Base-by-base conservation (phyloP, 92 coral and sea anemone species). In the Bergia puertoricense region DNA sequence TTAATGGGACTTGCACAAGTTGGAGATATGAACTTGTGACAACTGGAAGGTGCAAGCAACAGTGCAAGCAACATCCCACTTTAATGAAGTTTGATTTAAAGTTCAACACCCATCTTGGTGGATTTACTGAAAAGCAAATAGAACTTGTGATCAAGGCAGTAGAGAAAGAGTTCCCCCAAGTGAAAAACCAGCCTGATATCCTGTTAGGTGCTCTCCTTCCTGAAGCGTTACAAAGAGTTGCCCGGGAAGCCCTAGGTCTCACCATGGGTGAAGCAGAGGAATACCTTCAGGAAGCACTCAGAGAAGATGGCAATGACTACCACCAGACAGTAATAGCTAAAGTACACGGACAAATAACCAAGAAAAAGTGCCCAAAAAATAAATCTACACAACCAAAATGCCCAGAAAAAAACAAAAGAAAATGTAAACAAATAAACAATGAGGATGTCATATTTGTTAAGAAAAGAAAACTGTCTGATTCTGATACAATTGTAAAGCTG, bases 221-320 rank as follows among this genome's bases (percentile, higher is more conserved):
- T 40, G 79, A 75, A 75, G 79, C 79, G 36, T 18, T 75, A 20
- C 50, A 40, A 75, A 75, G 79, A 36, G 69, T 79, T 45, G 48
- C 48, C 48, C 89, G 59, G 91, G 41, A 75, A 43, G 44, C 79
- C 79, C 79, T 75, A 40, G 79, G 50, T 41, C 42, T 75, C 79
- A 75, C 79, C 22, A 75, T 75, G 79, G 44, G 30, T 40, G 50
- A 41, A 22, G 79, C 79, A 9, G 79, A 75, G 67, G 72, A 85
- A 48, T 85, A 85, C 73, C 50, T 89, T 73, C 37, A 67, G 43
- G 71, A 71, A 46, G 79, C 92, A 40, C 48, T 54, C n/a, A 54
- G 1, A 51, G 80, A 89, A 77, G 72, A 77, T 22, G 79, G 77
- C 76, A 72, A 85, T 15, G 37, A 85, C 36, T 77, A 75, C 43